Evolutionary conservation across 2,888 invertebrate species (phyloP), one percentile per base, ranked within the genome.

Genomic region (Patella ulyssiponensis): DNA sequence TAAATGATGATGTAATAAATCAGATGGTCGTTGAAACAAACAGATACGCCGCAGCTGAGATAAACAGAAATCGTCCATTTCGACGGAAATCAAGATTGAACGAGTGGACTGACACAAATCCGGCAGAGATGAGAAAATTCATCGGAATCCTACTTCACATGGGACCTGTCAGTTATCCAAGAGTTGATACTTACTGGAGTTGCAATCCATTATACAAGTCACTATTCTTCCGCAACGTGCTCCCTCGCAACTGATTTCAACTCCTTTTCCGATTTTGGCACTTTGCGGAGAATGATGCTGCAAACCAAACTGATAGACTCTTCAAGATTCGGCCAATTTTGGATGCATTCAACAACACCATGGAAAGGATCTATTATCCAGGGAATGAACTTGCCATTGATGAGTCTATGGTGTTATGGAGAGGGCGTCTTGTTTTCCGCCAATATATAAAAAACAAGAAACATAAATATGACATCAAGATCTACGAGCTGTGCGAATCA

Each of bases 331-430:
- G 74, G 3, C 75, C 77, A 27, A 12, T 77, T 17, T 44, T 77
- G 20, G 77, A 77, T 15, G 9, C 70, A 33, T 75, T 75, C 75
- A 77, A 75, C 44, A n/a, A 64, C 7, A 44, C 15, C 11, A 75
- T 74, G 77, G 71, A 20, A 33, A 11, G 11, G 17, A 51, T 75
- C n/a, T 77, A 75, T 58, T 77, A 75, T 54, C 77, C 74, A 33
- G 51, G n/a, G 14, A 7, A 44, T 33, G 74, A 74, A 17, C 27
- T 77, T n/a, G 64, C 53, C n/a, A 70, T 75, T 69, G 77, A 75
- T 58, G 74, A 77, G 52, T 77, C 77, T 17, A 77, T 75, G 77
- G 77, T 77, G 2, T 27, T 77, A 12, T 77, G 77, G 77, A 69
- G 75, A 27, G 74, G 74, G 3, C 15, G 77, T 12, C 54, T 71